Base-by-base conservation (phyloP, 30 jellyfish, hydroid and myxozoan genomes). In the Cassiopea xamachana region DNA sequence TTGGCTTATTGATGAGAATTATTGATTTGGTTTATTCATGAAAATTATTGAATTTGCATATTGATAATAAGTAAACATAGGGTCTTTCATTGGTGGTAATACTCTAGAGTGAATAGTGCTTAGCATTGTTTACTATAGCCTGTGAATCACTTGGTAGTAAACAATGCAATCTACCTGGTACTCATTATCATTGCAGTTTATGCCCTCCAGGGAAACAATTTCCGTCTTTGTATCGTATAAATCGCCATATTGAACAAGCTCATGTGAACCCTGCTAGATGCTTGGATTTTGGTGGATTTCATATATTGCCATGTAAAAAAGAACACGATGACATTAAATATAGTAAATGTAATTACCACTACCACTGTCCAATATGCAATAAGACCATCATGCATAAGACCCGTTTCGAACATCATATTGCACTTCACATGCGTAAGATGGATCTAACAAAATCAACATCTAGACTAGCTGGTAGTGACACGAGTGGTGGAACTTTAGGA, bases 251-350 rank as follows among this genome's bases (percentile, higher is more conserved):
- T 7, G 19, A 73, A 10, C 50, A 73, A 1, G 4, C 58, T 39
- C 82, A 73, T 73, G 10, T 73, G 19, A 73, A 47, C 64, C 64
- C 17, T 17, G 10, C 5, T 4, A 73, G 61, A 16, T 7, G 15
- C 59, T 47, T 73, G 55, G 19, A 73, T 8, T 10, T 15, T 15
- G 18, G 19, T 0, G 19, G 61, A 2, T 39, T 47, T 39, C 45
- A 16, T 7, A 73, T 73, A 17, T 47, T 73, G n/a, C 82, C 82
- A 47, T 73, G 82, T 59, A 73, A 73, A 47, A 13, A 15, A 73
- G 8, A 9, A 44, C 82, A 73, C 16, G 45, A 7, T 9, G 82
- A 73, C 18, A 14, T 9, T 3, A 13, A 73, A 1, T 73, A 8
- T 73, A 39, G 19, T 15, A 7, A 44, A 14, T 15, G 59, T 19